phyloP scores from a whole-genome alignment of 30 jellyfish, hydroid and myxozoan species.

The Cassiopea andromeda region DNA sequence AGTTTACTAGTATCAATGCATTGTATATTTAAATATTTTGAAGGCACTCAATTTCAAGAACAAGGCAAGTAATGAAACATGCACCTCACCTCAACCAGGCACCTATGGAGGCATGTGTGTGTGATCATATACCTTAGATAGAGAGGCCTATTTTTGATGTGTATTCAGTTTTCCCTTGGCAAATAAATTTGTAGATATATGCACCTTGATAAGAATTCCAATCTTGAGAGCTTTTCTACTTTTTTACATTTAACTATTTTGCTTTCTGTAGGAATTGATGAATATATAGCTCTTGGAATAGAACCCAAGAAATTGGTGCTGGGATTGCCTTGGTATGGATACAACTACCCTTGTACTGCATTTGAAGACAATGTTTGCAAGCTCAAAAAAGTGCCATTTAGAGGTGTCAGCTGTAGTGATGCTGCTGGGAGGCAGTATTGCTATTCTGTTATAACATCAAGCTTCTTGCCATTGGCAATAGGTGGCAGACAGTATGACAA shows the following conservation, averaged over 20 bases:
- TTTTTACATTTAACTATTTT: neutral
- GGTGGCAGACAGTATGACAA: conserved; percentile 75
- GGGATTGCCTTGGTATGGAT: conserved; percentile 90
- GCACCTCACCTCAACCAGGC: too few relatives aligned
- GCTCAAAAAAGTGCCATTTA: conserved; percentile 56
- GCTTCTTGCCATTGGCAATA: conserved; percentile 59
- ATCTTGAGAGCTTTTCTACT: too few relatives aligned
- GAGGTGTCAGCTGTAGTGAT: conserved; percentile 85
- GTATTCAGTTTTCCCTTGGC: too few relatives aligned
- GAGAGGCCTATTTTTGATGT: too few relatives aligned
- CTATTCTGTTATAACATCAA: conserved; percentile 49
- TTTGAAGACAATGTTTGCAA: conserved; percentile 40
- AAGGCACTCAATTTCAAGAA: too few relatives aligned
- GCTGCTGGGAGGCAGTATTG: conserved; percentile 81
- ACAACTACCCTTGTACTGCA: conserved; percentile 75
- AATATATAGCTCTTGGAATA: conserved; percentile 62
- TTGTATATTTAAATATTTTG: too few relatives aligned
- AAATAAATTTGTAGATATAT: too few relatives aligned
- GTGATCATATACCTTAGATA: too few relatives aligned
- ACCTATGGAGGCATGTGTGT: too few relatives aligned
- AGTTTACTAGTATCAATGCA: too few relatives aligned
- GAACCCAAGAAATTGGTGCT: conserved; percentile 64
- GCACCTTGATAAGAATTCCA: too few relatives aligned
- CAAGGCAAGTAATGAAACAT: too few relatives aligned
- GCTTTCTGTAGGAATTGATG: conserved; percentile 38